Evolutionary conservation across 2,888 invertebrate species (phyloP), one percentile per base, ranked within the genome.

Genomic region (Brachylomia viminalis): DNA sequence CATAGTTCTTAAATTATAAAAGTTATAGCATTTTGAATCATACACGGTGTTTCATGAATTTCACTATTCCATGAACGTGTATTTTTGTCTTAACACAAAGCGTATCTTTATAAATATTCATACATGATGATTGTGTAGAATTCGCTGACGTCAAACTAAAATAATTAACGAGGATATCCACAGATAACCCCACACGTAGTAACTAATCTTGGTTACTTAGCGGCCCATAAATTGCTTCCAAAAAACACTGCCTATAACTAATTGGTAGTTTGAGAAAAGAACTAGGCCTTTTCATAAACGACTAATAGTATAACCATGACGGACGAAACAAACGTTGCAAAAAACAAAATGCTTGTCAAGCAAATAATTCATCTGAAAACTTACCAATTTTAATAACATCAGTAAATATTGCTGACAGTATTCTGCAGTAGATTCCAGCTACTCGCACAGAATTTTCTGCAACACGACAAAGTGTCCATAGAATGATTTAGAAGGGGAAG

Each of bases 91-190:
- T 42, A 33, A 65, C 33, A 77, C 27, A 59, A 47, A 69, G 38
- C 58, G 58, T 47, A 15, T 49, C 59, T 72, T 68, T 49, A 70
- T 59, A 65, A 77, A 83, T 77, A 77, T 77, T 61, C 42, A 64
- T 68, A 54, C 49, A 20, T 62, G n/a, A n/a, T n/a, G n/a, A n/a
- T n/a, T n/a, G 58, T 58, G 61, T 68, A n/a, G 33, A 20, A 23
- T 79, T 27, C 17, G 45, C 30, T 80, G 74, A 80, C 74, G 80
- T 79, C 80, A 61, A 77, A 54, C 49, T 65, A 56, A 61, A 56
- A 56, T 72, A 66, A 56, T 17, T 66, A 69, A 61, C 27, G 33
- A 77, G 17, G 47, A 68, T 77, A 65, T 73, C 42, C 20, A 54
- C 42, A 64, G 67, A 59, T 58, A 67, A 38, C 13, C 17, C 15